Base-by-base conservation (phyloP, 1,140 invertebrate genomes). In the Copidosoma floridanum region DNA sequence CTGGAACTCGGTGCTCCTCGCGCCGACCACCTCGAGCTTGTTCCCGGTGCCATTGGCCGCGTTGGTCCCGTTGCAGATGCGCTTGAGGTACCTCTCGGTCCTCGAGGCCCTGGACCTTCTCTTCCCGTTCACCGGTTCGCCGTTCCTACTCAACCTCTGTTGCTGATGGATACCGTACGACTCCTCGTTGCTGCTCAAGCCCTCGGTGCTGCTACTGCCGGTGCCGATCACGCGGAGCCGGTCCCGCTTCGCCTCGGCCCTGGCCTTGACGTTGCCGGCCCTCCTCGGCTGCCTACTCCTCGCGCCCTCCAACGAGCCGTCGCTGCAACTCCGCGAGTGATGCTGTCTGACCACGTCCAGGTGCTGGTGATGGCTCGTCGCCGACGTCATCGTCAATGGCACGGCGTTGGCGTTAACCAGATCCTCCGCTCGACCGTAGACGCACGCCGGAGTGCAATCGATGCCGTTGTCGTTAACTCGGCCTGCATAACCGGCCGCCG, bases 21-120 rank as follows among this genome's bases (percentile, higher is more conserved):
- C 1, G 14, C 11, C 27, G 11, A 18, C 24, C 16, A 16, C 16
- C 23, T 50, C 46, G 23, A 27, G 6, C 16, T n/a, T n/a, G n/a
- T 52, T 35, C 8, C 18, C n/a, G 50, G 16, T n/a, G 48, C 16
- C 20, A 40, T 57, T 38, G 14, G 10, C 38, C 29, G 24, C 3
- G 29, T 32, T 24, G 27, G 11, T 41, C 20, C 18, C 46, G 53
- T n/a, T 61, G 51, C 26, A 14, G 16, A 41, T 27, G 16, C 68
- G 41, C 69, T 89, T 89, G 44, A 89, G 85, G 67, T 91, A 90
- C 27, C 90, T 82, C 73, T 92, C 90, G 46, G 89, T 92, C 65
- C 90, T 81, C 0, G 90, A 89, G 18, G 85, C 84, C 52, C 90
- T 81, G 23, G 84, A 83, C 55, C 78, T 77, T 16, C 81, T 76